A percentile compares a stretch with the other conserved stretches of the same genome.
phyloP scores from a whole-genome alignment of 2,113 vertebrate genomes.

The Neodontobutis hainanensis region DNA sequence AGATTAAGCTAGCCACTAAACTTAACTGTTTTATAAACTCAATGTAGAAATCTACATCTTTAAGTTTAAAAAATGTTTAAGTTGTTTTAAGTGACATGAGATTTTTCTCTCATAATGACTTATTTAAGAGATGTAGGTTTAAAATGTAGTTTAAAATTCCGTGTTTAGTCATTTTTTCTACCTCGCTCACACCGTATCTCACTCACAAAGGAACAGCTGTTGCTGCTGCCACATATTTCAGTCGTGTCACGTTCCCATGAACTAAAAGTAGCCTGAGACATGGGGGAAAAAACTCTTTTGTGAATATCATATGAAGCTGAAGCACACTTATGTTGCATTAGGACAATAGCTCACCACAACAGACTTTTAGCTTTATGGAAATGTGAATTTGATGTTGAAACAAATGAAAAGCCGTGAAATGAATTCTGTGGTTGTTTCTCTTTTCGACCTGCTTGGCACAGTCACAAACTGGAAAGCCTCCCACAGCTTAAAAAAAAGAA shows the following conservation, averaged over 20 bases:
- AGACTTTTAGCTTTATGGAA: conserved; percentile 15
- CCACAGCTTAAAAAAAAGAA: conserved; percentile 33
- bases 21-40: too few relatives aligned
- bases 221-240: conserved; percentile 7
- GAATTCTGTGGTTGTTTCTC: conserved; percentile 27
- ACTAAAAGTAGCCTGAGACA: conserved; percentile 18
- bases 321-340: conserved; percentile 5
- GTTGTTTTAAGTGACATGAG: too few relatives aligned
- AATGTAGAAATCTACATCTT: too few relatives aligned
- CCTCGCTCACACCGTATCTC: neutral
- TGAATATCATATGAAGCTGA: conserved; percentile 13
- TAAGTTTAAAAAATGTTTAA: too few relatives aligned
- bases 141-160: neutral
- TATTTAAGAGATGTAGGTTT: neutral
- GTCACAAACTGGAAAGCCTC: conserved; percentile 46
- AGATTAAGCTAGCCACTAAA: too few relatives aligned
- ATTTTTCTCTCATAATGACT: neutral
- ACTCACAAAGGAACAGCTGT: conserved; percentile 13
- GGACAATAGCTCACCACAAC: conserved; percentile 12
- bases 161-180: neutral
- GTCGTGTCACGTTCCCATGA: conserved; percentile 25
- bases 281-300: neutral
- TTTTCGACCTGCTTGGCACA: conserved; percentile 54
- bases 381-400: conserved; percentile 33
- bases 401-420: conserved; percentile 22